phyloP scores from a whole-genome alignment of 2,113 vertebrate species.

The Emydocephalus ijimae region DNA sequence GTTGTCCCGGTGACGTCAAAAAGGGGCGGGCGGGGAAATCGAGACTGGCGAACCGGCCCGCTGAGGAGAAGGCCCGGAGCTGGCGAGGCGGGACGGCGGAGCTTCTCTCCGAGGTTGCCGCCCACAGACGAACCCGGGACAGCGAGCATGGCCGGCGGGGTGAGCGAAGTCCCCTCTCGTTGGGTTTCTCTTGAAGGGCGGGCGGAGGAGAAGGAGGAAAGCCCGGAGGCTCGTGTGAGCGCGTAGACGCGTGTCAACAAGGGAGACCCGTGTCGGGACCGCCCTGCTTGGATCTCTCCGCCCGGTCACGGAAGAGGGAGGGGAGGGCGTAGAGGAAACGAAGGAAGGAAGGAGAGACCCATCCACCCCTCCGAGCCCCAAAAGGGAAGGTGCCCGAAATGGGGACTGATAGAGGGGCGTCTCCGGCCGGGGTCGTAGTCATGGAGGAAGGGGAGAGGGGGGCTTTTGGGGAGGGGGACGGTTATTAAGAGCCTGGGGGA shows the following conservation, averaged over 20 bases:
- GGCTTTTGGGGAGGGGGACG: neutral
- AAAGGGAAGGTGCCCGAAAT: neutral
- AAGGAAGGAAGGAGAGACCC: neutral
- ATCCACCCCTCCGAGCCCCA: neutral
- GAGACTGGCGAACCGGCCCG: neutral
- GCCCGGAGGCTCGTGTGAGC: neutral
- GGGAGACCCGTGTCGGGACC: neutral
- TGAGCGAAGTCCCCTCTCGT: neutral
- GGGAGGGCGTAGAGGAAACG: no score
- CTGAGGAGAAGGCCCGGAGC: neutral
- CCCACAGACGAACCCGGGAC: conserved; percentile 29
- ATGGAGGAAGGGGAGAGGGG: no score
- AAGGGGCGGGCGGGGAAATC: neutral
- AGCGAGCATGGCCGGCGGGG: conserved; percentile 23
- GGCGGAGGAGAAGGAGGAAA: neutral
- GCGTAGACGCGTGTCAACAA: neutral
- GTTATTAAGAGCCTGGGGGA: neutral
- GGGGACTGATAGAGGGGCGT: neutral
- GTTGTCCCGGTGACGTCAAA: conserved; percentile 7
- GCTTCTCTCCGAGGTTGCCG: neutral
- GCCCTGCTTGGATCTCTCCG: neutral
- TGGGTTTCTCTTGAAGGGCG: neutral
- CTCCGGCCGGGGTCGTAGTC: neutral
- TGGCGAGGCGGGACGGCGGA: neutral
- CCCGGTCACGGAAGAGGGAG: neutral